Base-by-base conservation (phyloP, 2,113 vertebrate genomes). In the Aix galericulata region DNA sequence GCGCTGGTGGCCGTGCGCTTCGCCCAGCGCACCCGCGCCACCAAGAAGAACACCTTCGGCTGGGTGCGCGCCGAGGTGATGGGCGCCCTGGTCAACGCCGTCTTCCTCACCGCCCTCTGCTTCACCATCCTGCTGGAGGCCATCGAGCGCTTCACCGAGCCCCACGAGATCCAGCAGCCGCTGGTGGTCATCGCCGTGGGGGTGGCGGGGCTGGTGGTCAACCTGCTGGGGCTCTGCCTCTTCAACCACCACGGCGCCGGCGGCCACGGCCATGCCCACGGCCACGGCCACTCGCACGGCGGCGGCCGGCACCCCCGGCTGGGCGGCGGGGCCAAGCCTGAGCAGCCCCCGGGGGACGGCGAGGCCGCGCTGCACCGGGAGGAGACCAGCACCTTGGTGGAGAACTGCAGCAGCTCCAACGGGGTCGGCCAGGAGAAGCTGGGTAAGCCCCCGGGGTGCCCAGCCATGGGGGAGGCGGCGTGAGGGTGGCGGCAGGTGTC, bases 21-120 rank as follows among this genome's bases (percentile, higher is more conserved):
- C 94, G 98, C 99, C 27, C 98, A 98, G 96, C 98, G 98, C 92
- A 99, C 99, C 75, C 99, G 98, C 26, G 97, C 99, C 88, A 99
- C 99, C 96, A 98, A 98, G 92, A 99, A 99, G 94, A 99, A 99
- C 98, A 99, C 99, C 31, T 99, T 99, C 96, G 99, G 99, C 34
- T 99, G 99, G 99, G 99, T 99, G 97, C 99, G 99, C 64, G 99
- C 99, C 50, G 99, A 99, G 97, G 99, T 99, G 98, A 99, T 99
- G 99, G 99, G 99, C n/a, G 99, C 99, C 27, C 98, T 99, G 82
- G 99, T 99, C 87, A 99, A 99, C 96, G 99, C 99, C 63, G 99
- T 99, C 91, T 99, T 99, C 98, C 99, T 99, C 90, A 99, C 99
- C 74, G 99, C 99, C 73, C 98, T 99, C 63, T 99, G 99, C 98